Evolutionary conservation across 2,888 invertebrate species (phyloP), one percentile per base, ranked within the genome.

Genomic region (Cryptophagus acutangulus): DNA sequence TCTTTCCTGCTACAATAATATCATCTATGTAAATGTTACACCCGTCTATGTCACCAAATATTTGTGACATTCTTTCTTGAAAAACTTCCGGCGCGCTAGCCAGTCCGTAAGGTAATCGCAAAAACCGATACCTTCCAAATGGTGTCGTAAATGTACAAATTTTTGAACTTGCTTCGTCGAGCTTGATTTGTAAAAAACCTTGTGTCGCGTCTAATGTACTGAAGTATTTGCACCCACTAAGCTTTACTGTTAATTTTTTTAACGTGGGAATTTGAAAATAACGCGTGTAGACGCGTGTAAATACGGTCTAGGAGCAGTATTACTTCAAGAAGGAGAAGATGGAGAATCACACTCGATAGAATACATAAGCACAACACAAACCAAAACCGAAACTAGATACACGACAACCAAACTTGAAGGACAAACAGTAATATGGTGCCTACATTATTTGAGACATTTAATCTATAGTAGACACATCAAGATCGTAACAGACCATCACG

Each of bases 1-100:
- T 52, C 36, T 50, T 42, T 10, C 49, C 50, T 40, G 40, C 47
- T 14, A 56, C 43, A 10, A 52, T 38, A 17, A 53, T 37, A 20
- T 52, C 52, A 29, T 55, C 56, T 13, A 55, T 44, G 33, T 55
- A 56, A 17, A 55, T 41, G 30, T 47, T 36, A 14, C 49, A 41
- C 5, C 51, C 51, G 20, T 43, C 29, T 25, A 52, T 38, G 12
- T 42, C 46, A 13, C 5, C 4, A 40, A 58, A 52, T 13, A 54
- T 45, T 25, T 54, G 25, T 12, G 34, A 36, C 34, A 56, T 50
- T 12, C 41, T n/a, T 41, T 13, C 15, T 16, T 38, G 41, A 16
- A 41, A 41, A 5, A 41, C 33, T 38, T 41, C 41, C 5, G 41
- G 41, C 10, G 36, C 36, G 18, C n/a, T 10, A 9, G 9, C 26